Base-by-base conservation (phyloP, 2,888 invertebrate genomes). In the Drosophila nigricruria region DNA sequence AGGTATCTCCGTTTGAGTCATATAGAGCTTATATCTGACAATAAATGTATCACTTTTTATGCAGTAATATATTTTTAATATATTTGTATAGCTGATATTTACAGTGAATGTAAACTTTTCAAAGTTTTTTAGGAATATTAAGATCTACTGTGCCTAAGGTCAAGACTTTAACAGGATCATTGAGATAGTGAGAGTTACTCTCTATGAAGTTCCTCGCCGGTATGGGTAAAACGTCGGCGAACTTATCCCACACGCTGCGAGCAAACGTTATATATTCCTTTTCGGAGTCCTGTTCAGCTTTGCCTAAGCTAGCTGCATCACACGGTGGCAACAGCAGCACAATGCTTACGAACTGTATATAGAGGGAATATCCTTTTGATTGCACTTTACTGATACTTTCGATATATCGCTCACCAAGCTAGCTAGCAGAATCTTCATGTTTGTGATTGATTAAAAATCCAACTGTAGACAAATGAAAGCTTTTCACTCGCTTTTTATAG, bases 401-500 rank as follows among this genome's bases (percentile, higher is more conserved):
- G 12, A 36, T 25, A n/a, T 25, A 38, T 18, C 20, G 12, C 45
- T 65, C 20, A 65, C 71, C 54, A 42, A 16, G 20, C 49, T 40
- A 12, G 14, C 32, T 16, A 45, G 18, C 3, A 18, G 1, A 30
- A 12, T 16, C 10, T 40, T 40, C 71, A 72, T 59, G 25, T 1
- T 18, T 47, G 14, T 1, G 14, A n/a, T 36, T n/a, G n/a, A 16
- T 5, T 8, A 3, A 1, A 14, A 23, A 18, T 20, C 3, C 5
- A 40, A 72, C 60, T 72, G 6, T 20, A 16, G 36, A 14, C n/a
- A 1, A n/a, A 47, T 8, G 27, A 27, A 23, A 43, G 45, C 16
- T 14, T 60, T 52, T 43, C 52, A 9, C 16, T 25, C 18, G 32
- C 40, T 40, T 72, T 72, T 38, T 72, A 72, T 65, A 72, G 34